Evolutionary conservation across 2,888 invertebrate genomes (phyloP), one percentile per base, ranked within the genome.

Genomic region (Oligia latruncula): DNA sequence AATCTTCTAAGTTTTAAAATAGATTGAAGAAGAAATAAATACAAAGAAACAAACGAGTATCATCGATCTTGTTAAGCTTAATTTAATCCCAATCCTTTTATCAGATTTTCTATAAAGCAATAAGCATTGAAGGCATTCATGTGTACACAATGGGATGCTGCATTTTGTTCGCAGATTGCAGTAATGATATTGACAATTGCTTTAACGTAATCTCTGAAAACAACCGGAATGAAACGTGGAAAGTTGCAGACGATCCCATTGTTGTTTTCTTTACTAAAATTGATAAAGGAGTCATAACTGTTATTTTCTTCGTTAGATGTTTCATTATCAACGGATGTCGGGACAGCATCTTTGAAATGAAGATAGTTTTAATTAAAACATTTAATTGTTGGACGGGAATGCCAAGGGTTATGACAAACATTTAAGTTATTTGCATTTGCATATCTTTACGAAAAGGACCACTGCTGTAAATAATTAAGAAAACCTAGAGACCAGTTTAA

Each of bases 151-250:
- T 67, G 52, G 40, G 35, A 62, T 74, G 15, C 62, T 79, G 40
- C 64, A 74, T 76, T 43, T 55, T 67, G 71, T 68, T 79, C 66
- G 15, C 64, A 66, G 46, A 67, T 76, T 71, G 71, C 71, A 77
- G 13, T 76, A 65, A 84, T 74, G 20, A 65, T 87, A 77, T 74
- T 74, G 84, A 74, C 80, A 77, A 62, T 77, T 1, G 62, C 29
- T 72, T 68, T 43, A 65, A 68, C 29, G 43, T 65, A 3, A 77
- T 74, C 43, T 74, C 49, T 77, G 72, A 58, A 68, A 62, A 35
- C 52, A 80, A 65, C 15, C 35, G 35, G 40, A 68, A 71, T 71
- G 29, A 60, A 78, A 67, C 35, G 40, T 71, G 20, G 58, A 86
- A 67, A 68, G 55, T 74, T 62, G 46, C 46, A 58, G 55, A 55